A percentile compares a stretch with the other conserved stretches of the same genome.
phyloP scores from a whole-genome alignment of 1,140 invertebrate species.

The Drosophila watanabei region DNA sequence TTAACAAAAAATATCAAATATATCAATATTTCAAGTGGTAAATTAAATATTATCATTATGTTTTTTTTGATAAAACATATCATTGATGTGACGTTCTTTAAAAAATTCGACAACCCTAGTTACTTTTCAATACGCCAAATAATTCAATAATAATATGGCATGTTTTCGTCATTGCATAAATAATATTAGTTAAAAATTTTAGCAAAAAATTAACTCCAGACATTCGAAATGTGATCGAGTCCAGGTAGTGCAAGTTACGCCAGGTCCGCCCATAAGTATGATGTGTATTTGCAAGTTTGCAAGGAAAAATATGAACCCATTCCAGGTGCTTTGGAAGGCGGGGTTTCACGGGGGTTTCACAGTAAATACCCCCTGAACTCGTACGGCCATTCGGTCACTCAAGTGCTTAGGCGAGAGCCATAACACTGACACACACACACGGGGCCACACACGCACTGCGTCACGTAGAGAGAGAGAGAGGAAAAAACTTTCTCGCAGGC shows the following conservation, averaged over 20 bases:
- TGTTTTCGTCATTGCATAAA: neutral
- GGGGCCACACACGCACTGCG: slow-evolving; percentile 32
- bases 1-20: no score
- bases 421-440: slow-evolving; percentile 26
- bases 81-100: no score
- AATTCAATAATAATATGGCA: no score
- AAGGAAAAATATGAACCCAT: slow-evolving; percentile 3
- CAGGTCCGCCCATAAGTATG: neutral
- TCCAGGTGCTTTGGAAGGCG: slow-evolving; percentile 15
- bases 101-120: no score
- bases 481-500: slow-evolving; percentile 69
- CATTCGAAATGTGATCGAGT: neutral
- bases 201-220: slow-evolving; percentile 8
- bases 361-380: slow-evolving; percentile 13
- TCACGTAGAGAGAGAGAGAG: slow-evolving; percentile 24
- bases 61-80: no score
- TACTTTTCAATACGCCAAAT: no score
- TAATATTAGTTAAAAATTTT: neutral
- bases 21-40: no score
- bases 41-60: no score
- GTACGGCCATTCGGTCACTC: slow-evolving; percentile 28
- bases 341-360: slow-evolving; percentile 6
- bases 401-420: slow-evolving; percentile 27
- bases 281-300: neutral
- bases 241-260: neutral